phyloP scores from a whole-genome alignment of 1,140 invertebrate genomes.

The Caenorhabditis brenneri region DNA sequence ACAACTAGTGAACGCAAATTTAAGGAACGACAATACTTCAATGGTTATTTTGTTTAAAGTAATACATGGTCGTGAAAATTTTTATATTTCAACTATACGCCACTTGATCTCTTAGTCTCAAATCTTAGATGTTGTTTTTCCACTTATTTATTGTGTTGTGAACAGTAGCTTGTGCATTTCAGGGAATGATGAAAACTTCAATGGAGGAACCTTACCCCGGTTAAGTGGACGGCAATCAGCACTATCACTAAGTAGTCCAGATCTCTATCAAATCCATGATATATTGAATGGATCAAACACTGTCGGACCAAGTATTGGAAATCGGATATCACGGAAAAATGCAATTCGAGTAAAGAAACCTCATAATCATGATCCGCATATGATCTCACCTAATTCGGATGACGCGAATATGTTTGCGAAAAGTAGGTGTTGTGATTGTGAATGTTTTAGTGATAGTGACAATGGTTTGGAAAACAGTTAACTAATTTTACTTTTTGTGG shows the following conservation, averaged over 20 bases:
- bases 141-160: not conserved
- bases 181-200: not conserved
- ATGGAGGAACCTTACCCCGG: not conserved
- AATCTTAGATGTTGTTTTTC: too few species aligned
- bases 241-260: slow-evolving; percentile 1
- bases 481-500: too few species aligned
- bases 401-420: not conserved
- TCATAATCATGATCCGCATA: not conserved
- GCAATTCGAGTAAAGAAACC: not conserved
- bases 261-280: not conserved
- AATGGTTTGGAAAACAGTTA: too few species aligned
- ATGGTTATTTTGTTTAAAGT: too few species aligned
- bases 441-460: not conserved
- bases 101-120: too few species aligned
- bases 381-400: not conserved
- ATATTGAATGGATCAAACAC: not conserved
- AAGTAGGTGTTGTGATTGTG: slow-evolving; percentile 42
- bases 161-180: slow-evolving; percentile 8
- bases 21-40: too few species aligned
- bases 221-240: not conserved
- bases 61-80: too few species aligned
- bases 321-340: slow-evolving; percentile 13
- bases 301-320: not conserved
- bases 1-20: too few species aligned
- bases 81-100: too few species aligned